A percentile compares a stretch with the other conserved stretches of the same genome.
phyloP scores from a whole-genome alignment of 2,888 invertebrate species.

The Amiota minor region DNA sequence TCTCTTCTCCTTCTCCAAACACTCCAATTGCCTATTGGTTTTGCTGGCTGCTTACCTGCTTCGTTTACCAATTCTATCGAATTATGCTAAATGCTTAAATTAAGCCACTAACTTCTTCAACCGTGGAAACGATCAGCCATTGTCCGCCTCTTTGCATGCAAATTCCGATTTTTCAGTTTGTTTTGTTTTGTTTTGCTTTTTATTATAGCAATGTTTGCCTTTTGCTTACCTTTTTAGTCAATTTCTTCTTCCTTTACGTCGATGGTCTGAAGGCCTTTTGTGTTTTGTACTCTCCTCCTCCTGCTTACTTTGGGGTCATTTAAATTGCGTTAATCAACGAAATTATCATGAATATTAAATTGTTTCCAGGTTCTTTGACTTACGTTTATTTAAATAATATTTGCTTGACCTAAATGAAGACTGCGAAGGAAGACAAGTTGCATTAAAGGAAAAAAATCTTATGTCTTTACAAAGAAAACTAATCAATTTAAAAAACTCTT shows the following conservation, averaged over 20 bases:
- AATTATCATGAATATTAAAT: constrained; percentile 61
- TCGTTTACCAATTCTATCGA: constrained; percentile 57
- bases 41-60: constrained; percentile 10
- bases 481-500: not conserved
- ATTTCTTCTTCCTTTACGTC: not conserved
- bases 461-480: too few relatives aligned
- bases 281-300: constrained; percentile 35
- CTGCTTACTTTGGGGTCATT: constrained; percentile 39
- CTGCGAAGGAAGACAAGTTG: not conserved
- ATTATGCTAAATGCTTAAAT: constrained; percentile 55
- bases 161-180: not conserved
- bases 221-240: constrained; percentile 5
- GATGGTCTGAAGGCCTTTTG: constrained; percentile 9
- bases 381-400: constrained; percentile 54
- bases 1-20: constrained; percentile 39
- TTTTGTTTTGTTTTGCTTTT: too few relatives aligned
- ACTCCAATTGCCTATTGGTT: constrained; percentile 23
- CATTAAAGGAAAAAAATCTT: too few relatives aligned
- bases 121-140: not conserved
- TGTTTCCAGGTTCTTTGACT: constrained; percentile 34
- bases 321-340: constrained; percentile 63
- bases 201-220: not conserved
- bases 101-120: constrained; percentile 27
- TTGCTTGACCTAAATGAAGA: constrained; percentile 29
- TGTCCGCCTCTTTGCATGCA: not conserved